These are phyloP conservation scores for Stegastes partitus DNA, from an alignment of 2,113 vertebrate genomes.

Conservation along the genomic window DNA sequence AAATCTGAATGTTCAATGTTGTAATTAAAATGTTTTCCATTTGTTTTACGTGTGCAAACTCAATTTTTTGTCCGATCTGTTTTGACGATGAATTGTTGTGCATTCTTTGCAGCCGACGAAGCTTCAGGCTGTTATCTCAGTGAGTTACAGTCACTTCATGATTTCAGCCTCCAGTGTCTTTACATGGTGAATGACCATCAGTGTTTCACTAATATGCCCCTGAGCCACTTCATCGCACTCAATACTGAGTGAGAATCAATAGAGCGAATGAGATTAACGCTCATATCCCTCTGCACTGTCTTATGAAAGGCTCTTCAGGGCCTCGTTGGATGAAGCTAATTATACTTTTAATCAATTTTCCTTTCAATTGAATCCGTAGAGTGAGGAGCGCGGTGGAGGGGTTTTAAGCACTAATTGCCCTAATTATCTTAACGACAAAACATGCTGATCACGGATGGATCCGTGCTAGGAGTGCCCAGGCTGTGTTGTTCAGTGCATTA, in stretches of 20 bases:
- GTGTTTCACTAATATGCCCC: slow-evolving; percentile 54
- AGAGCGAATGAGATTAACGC: slow-evolving; percentile 70
- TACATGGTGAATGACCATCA: slow-evolving; percentile 35
- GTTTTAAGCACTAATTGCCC: slow-evolving; percentile 68
- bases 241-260: slow-evolving; percentile 78
- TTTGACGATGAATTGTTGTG: not conserved
- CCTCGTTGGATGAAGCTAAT: slow-evolving; percentile 75
- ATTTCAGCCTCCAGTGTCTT: slow-evolving; percentile 13
- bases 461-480: slow-evolving; percentile 8
- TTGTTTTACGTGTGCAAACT: not conserved
- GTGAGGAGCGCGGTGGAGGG: slow-evolving; percentile 45
- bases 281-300: slow-evolving; percentile 72
- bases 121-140: slow-evolving; percentile 25
- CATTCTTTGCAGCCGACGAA: not conserved
- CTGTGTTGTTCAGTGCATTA: slow-evolving; percentile 8
- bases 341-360: slow-evolving; percentile 78
- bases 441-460: slow-evolving; percentile 47
- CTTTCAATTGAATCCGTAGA: slow-evolving; percentile 56
- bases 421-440: slow-evolving; percentile 76
- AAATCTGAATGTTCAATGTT: not conserved
- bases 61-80: not conserved
- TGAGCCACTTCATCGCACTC: slow-evolving; percentile 65
- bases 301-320: slow-evolving; percentile 76
- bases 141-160: slow-evolving; percentile 27
- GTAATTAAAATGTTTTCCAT: not conserved